Percentiles rank a stretch among this genome's conserved stretches.
Conservation (phyloP, 2,888 invertebrate genomes). For the Brachyopa scutellaris region DNA sequence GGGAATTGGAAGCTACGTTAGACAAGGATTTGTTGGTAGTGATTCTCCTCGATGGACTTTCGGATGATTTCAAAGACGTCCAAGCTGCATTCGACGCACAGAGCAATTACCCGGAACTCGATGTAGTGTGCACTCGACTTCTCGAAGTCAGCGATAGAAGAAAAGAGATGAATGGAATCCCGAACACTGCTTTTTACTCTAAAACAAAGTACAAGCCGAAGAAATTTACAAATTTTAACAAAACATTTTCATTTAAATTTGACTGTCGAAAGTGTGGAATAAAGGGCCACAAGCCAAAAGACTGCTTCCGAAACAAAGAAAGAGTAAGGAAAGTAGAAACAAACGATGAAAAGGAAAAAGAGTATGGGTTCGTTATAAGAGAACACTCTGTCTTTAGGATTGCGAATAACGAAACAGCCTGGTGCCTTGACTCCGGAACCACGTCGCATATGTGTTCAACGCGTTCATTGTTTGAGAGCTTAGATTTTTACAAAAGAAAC, state of each 20-base stretch:
- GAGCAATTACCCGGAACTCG: neutral
- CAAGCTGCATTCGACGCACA: neutral
- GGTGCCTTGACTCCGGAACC: constrained; percentile 15
- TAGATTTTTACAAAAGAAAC: neutral
- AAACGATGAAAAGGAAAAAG: neutral
- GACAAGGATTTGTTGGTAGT: constrained; percentile 44
- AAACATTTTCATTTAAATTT: constrained; percentile 1
- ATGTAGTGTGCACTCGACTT: no score
- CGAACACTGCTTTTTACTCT: neutral
- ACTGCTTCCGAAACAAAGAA: constrained; percentile 5
- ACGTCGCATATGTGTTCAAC: constrained; percentile 10
- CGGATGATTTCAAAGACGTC: constrained; percentile 23
- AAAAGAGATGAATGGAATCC: no score
- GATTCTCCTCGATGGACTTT: constrained; percentile 39
- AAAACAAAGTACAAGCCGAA: constrained; percentile 7
- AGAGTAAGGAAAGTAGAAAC: neutral
- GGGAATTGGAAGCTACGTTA: constrained; percentile 36
- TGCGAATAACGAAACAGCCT: neutral
- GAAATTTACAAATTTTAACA: neutral
- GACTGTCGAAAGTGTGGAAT: constrained; percentile 4
- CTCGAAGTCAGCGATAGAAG: no score
- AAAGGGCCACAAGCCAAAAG: constrained; percentile 18
- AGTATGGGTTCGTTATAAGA: neutral
- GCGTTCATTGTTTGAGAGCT: neutral
- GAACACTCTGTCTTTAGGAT: neutral